Conservation (phyloP, 2,113 vertebrate genomes). For the Festucalex cinctus region DNA sequence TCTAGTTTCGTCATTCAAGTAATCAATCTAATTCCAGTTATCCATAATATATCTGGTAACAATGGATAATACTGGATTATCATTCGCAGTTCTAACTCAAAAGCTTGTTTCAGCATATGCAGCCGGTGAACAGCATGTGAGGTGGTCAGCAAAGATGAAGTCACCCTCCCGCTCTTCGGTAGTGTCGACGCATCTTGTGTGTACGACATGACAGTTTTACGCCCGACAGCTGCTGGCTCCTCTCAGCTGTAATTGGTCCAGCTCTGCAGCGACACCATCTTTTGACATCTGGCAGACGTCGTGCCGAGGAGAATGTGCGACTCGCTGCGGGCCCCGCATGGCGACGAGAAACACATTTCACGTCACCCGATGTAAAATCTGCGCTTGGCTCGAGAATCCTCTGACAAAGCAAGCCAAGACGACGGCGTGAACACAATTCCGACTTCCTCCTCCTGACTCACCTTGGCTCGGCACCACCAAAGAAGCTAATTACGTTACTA, state of each 20-base stretch:
- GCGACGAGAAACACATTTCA: background rate
- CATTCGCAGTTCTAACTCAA: background rate
- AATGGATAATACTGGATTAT: background rate
- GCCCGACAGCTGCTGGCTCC: slow-evolving; percentile 3
- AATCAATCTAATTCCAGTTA: too few relatives aligned
- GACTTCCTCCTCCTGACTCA: background rate
- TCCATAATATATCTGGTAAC: too few relatives aligned
- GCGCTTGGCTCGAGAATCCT: background rate
- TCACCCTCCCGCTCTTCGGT: background rate
- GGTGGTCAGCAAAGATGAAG: background rate
- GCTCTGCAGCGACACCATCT: slow-evolving; percentile 2
- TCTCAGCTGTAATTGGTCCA: slow-evolving; percentile 8
- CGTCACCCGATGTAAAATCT: background rate
- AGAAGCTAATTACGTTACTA: background rate
- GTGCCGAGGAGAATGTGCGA: background rate
- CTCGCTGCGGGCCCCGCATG: background rate
- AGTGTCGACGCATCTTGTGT: background rate
- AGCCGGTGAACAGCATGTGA: background rate
- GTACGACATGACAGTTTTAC: slow-evolving; percentile 4
- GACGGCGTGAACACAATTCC: background rate
- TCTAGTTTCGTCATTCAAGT: too few relatives aligned
- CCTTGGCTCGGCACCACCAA: background rate
- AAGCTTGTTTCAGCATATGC: background rate
- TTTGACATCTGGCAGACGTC: slow-evolving; percentile 2
- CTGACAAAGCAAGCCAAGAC: background rate